Evolutionary conservation across 2,888 invertebrate genomes (phyloP).

Genomic region (Napeogenes sylphis): DNA sequence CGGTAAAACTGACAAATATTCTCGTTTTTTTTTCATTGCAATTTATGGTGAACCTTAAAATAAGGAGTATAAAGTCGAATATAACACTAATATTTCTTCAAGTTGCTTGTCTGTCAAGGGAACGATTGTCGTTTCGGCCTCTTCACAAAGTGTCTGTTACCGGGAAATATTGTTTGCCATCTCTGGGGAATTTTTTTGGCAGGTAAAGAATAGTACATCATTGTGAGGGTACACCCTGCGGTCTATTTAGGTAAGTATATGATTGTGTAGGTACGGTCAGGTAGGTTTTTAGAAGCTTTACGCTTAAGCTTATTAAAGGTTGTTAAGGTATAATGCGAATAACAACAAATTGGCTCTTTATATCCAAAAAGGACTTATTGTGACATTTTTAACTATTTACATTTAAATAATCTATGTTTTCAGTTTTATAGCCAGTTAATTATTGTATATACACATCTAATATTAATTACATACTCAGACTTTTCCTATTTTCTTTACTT

Average conservation of each 20-base stretch:
- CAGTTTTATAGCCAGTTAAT: too few relatives aligned
- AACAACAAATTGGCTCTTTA: background rate
- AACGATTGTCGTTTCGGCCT: slow-evolving; percentile 25
- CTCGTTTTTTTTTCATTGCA: background rate
- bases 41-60: slow-evolving; percentile 11
- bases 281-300: slow-evolving; percentile 18
- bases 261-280: slow-evolving; percentile 14
- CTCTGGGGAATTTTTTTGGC: slow-evolving; percentile 26
- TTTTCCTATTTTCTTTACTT: too few relatives aligned
- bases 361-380: too few relatives aligned
- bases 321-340: slow-evolving; percentile 8
- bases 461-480: too few relatives aligned
- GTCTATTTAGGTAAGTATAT: slow-evolving; percentile 24
- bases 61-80: slow-evolving; percentile 4
- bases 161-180: slow-evolving; percentile 25
- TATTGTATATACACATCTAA: too few relatives aligned
- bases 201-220: slow-evolving; percentile 28
- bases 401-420: too few relatives aligned
- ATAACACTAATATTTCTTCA: slow-evolving; percentile 11
- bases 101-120: slow-evolving; percentile 23
- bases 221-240: slow-evolving; percentile 21
- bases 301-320: slow-evolving; percentile 13
- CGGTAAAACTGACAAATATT: slow-evolving; percentile 14
- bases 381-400: too few relatives aligned
- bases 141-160: slow-evolving; percentile 19